Evolutionary conservation across 1,140 invertebrate genomes (phyloP).

Genomic region (Rhysida immarginata): DNA sequence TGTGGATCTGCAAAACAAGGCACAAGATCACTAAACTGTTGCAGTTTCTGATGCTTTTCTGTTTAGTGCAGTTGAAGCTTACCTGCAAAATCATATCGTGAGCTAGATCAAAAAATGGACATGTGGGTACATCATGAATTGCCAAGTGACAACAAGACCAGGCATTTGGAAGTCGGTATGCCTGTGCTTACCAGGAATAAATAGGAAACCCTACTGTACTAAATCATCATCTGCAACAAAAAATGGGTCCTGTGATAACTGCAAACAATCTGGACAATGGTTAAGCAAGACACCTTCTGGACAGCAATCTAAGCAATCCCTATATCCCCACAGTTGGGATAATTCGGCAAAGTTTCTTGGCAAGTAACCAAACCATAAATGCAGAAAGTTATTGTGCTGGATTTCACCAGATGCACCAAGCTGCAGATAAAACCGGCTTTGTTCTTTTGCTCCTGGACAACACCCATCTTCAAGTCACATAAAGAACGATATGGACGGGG

Average conservation of each 20-base stretch:
- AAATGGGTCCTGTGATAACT: not conserved
- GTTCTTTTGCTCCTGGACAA: not conserved
- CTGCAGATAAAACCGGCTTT: not conserved
- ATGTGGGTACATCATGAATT: not conserved
- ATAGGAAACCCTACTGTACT: not conserved
- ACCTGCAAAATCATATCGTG: not conserved
- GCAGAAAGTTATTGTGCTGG: not conserved
- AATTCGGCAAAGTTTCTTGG: not conserved
- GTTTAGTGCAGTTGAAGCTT: not conserved
- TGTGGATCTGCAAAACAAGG: no score
- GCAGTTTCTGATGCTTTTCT: not conserved
- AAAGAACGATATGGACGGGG: not conserved
- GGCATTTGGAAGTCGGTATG: not conserved
- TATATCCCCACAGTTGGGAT: not conserved
- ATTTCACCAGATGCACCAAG: not conserved
- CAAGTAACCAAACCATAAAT: not conserved
- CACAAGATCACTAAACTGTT: not conserved
- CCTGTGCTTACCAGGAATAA: not conserved
- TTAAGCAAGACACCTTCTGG: not conserved
- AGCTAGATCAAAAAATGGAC: not conserved
- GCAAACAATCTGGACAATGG: not conserved
- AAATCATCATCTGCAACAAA: not conserved
- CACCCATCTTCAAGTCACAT: not conserved
- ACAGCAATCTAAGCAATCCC: not conserved
- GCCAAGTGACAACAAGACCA: not conserved